Base-by-base conservation (phyloP, 1,140 invertebrate genomes). In the Orchesella cincta region DNA sequence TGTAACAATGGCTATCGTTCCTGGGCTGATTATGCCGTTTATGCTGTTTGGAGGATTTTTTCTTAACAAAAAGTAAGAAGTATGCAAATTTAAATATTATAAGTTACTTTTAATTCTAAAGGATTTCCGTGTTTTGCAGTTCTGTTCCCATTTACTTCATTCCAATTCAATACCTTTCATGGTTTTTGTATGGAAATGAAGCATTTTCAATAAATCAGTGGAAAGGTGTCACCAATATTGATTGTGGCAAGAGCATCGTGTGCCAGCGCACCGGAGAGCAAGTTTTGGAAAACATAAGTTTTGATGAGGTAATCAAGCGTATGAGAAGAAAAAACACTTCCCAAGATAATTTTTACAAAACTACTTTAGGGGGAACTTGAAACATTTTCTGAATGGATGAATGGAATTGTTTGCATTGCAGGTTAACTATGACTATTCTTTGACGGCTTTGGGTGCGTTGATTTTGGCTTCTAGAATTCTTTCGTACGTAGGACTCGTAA, bases 41-140 rank as follows among this genome's bases (percentile, higher is more conserved):
- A 83, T 89, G 79, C 78, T 88, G 34, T 88, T 88, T 83, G 87
- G 87, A 71, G 88, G 88, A 28, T 88, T 88, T 74, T 89, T 88
- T 82, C 82, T 89, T 3, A 88, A 88, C 78, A 84, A 83, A 72
- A 83, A 81, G 86, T 87, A 82, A 82, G 83, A 12, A 12, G 39
- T 46, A 46, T 8, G 8, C 8, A 20, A 46, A 20, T 46, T 46
- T 12, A 12, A 57, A n/a, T 14, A 18, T 8, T 57, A 26, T 57
- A 5, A 5, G 12, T 14, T n/a, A n/a, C n/a, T n/a, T n/a, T n/a
- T 46, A 35, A 52, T 28, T 76, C 80, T n/a, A n/a, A n/a, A n/a
- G n/a, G n/a, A n/a, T n/a, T n/a, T n/a, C n/a, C n/a, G n/a, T n/a
- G n/a, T n/a, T 20, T 75, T 81, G 77, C 28, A 84, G 82, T 20